Percentiles rank a stretch among this genome's conserved stretches.
phyloP scores from a whole-genome alignment of 1,140 invertebrate genomes.

The Platorchestia sp. region DNA sequence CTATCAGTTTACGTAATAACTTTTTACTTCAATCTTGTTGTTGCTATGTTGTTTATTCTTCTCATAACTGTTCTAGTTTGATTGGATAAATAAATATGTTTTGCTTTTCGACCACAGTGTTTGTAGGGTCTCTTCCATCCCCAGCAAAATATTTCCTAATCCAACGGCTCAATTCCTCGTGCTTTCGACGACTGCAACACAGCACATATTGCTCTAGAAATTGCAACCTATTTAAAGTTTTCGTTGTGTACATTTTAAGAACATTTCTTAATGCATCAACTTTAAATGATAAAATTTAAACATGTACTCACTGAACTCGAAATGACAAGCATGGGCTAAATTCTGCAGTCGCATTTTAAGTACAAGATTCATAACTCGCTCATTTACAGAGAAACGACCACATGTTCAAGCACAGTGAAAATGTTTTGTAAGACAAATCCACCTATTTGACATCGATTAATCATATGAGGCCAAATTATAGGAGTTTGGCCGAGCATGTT shows the following conservation, averaged over 20 bases:
- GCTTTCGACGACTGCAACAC: too few species aligned
- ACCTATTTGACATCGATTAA: not conserved
- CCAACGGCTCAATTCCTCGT: too few species aligned
- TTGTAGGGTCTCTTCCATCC: too few species aligned
- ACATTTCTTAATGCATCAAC: not conserved
- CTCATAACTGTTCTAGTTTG: too few species aligned
- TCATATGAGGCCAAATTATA: not conserved
- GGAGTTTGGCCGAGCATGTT: not conserved
- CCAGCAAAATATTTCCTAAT: too few species aligned
- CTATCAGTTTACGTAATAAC: too few species aligned
- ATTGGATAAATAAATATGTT: too few species aligned
- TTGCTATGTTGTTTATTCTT: too few species aligned
- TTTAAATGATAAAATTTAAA: not conserved
- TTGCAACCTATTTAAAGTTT: too few species aligned
- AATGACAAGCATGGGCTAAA: not conserved
- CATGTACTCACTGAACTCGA: not conserved
- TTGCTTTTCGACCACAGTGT: too few species aligned
- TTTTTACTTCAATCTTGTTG: too few species aligned
- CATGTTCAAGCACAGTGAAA: not conserved
- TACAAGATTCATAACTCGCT: not conserved
- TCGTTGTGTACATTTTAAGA: not conserved
- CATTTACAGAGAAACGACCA: not conserved
- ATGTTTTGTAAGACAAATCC: not conserved
- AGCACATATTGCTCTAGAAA: too few species aligned
- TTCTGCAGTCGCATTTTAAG: not conserved